phyloP scores from a whole-genome alignment of 2,113 vertebrate species.

The Condylura cristata region DNA sequence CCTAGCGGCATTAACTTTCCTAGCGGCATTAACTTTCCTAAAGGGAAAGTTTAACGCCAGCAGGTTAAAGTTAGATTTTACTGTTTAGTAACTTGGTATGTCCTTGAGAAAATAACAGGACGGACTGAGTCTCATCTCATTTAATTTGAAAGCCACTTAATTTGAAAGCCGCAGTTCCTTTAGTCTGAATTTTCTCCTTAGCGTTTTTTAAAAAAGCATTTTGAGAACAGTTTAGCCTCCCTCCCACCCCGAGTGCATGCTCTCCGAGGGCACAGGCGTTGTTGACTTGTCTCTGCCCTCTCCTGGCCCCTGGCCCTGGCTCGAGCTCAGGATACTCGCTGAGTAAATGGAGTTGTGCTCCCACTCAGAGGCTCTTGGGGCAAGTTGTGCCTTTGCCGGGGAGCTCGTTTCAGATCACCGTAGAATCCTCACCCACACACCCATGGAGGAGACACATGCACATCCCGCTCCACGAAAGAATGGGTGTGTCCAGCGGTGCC shows the following conservation, averaged over 20 bases:
- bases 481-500: not conserved
- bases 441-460: not conserved
- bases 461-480: not conserved
- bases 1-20: not conserved
- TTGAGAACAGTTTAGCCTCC: not conserved
- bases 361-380: not conserved
- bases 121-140: not conserved
- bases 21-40: not conserved
- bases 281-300: not conserved
- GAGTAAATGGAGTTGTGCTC: not conserved
- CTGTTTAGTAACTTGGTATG: not conserved
- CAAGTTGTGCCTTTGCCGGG: not conserved
- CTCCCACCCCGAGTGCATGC: not conserved
- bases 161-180: not conserved
- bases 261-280: not conserved
- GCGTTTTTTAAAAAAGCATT: too few species aligned
- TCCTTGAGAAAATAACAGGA: not conserved
- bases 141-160: not conserved
- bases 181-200: not conserved
- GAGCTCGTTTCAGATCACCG: not conserved
- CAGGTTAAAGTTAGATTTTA: not conserved
- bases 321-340: not conserved
- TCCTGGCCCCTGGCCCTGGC: not conserved
- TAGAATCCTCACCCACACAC: not conserved
- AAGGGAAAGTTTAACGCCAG: too few species aligned